phyloP scores from a whole-genome alignment of 2,113 vertebrate genomes.

The Microtus ochrogaster region DNA sequence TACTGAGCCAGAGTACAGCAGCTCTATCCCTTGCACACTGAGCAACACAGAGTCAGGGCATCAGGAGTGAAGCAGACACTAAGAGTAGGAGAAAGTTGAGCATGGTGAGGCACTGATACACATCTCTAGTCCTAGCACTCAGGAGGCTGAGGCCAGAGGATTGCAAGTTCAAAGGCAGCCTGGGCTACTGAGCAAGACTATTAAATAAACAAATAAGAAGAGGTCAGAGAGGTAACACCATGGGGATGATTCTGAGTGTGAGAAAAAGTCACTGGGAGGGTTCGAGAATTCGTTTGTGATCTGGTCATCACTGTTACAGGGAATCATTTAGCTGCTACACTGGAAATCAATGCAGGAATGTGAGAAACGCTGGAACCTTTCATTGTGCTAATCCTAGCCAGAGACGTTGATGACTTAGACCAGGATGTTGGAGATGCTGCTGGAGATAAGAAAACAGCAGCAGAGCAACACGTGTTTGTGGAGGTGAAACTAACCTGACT shows the following conservation, averaged over 20 bases:
- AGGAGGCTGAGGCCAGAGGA: neutral
- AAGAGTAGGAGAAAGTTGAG: neutral
- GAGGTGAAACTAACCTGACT: neutral
- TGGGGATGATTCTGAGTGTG: neutral
- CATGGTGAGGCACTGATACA: neutral
- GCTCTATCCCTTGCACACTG: neutral
- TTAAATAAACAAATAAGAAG: neutral
- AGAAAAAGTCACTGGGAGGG: neutral
- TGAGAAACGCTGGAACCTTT: neutral
- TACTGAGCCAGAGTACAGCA: neutral
- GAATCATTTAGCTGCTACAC: neutral
- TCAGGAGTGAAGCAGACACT: rapidly evolving
- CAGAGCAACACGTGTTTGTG: neutral
- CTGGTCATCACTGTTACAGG: neutral
- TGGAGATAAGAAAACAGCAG: neutral
- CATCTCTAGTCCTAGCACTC: neutral
- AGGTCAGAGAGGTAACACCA: neutral
- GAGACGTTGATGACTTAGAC: neutral
- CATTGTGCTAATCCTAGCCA: neutral
- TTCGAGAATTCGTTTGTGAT: neutral
- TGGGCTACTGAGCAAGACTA: neutral
- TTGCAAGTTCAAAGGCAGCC: neutral
- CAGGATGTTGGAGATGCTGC: neutral
- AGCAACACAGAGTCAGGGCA: neutral
- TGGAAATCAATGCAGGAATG: neutral